Evolutionary conservation across 1,140 invertebrate genomes (phyloP).

Genomic region (Apolygus lucorum): DNA sequence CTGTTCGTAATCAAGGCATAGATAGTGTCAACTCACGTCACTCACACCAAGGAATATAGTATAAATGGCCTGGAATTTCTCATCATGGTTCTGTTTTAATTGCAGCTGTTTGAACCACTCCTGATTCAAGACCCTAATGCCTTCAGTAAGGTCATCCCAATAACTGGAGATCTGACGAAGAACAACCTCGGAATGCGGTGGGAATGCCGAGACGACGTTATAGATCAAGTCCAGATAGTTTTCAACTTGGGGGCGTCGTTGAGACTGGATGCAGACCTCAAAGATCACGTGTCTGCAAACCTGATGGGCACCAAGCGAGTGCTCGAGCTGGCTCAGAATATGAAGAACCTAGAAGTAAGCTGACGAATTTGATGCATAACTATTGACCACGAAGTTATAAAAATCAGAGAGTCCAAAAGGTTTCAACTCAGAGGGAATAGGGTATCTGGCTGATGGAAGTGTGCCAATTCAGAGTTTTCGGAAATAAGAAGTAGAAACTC

Average conservation of each 20-base stretch:
- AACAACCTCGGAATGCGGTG: slow-evolving; percentile 58
- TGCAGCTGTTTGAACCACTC: slow-evolving; percentile 61
- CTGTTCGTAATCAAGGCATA: not conserved
- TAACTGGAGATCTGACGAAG: slow-evolving; percentile 58
- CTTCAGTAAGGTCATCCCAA: slow-evolving; percentile 63
- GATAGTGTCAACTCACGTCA: not conserved
- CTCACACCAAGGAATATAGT: not conserved
- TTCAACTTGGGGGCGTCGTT: slow-evolving; percentile 89
- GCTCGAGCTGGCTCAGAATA: slow-evolving; percentile 53
- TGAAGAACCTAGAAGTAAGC: slow-evolving; percentile 51
- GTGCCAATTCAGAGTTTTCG: no score
- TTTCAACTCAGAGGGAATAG: no score
- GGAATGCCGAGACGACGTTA: slow-evolving; percentile 42
- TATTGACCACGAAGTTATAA: no score
- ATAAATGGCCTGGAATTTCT: not conserved
- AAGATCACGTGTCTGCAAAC: slow-evolving; percentile 62
- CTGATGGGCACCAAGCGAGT: slow-evolving; percentile 56
- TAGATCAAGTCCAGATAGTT: slow-evolving; percentile 65
- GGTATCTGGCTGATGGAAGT: no score
- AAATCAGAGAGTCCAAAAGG: no score
- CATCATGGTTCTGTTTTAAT: not conserved
- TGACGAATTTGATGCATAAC: no score
- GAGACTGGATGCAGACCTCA: slow-evolving; percentile 58
- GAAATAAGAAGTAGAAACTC: no score
- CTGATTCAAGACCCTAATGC: slow-evolving; percentile 53